phyloP scores from a whole-genome alignment of 2,797 vertebrate genomes.

The Atherinosoma microstoma region DNA sequence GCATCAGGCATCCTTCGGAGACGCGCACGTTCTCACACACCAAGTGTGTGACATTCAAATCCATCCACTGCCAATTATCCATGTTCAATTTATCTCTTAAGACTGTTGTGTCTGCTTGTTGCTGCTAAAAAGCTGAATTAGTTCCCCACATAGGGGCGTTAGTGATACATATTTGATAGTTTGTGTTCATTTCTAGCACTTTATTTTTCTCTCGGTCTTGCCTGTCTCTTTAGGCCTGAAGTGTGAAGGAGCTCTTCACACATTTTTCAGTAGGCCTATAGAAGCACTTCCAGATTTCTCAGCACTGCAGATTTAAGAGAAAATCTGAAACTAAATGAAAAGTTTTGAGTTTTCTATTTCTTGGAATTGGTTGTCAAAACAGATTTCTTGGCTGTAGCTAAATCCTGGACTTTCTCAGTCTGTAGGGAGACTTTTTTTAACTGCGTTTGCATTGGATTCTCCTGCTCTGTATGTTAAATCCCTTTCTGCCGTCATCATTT shows the following conservation, averaged over 20 bases:
- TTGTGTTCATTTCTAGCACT: not conserved
- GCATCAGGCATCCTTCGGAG: slow-evolving; percentile 11
- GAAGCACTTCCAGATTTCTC: not conserved
- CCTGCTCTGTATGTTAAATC: not conserved
- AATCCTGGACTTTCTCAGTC: not conserved
- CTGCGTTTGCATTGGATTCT: not conserved
- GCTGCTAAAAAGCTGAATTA: not conserved
- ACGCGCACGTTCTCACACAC: not conserved
- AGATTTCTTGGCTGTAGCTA: not conserved
- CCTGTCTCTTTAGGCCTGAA: slow-evolving; percentile 1
- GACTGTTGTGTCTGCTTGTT: not conserved
- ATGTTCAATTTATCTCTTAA: slow-evolving; percentile 10
- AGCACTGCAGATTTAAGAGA: not conserved
- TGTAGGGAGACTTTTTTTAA: too few relatives aligned
- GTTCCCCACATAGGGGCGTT: slow-evolving; percentile 1
- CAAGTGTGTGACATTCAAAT: slow-evolving; percentile 1
- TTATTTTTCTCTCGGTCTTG: not conserved
- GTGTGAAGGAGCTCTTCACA: slow-evolving; percentile 4
- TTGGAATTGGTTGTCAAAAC: not conserved
- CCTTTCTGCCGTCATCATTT: not conserved
- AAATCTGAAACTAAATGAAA: not conserved
- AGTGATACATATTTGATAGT: not conserved
- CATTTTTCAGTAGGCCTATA: not conserved
- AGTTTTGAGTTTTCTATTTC: not conserved
- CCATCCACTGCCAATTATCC: slow-evolving; percentile 26